Percentiles rank a stretch among this genome's conserved stretches.
Conservation (phyloP, 2,888 invertebrate genomes). For the Hirtodrosophila histrioides region DNA sequence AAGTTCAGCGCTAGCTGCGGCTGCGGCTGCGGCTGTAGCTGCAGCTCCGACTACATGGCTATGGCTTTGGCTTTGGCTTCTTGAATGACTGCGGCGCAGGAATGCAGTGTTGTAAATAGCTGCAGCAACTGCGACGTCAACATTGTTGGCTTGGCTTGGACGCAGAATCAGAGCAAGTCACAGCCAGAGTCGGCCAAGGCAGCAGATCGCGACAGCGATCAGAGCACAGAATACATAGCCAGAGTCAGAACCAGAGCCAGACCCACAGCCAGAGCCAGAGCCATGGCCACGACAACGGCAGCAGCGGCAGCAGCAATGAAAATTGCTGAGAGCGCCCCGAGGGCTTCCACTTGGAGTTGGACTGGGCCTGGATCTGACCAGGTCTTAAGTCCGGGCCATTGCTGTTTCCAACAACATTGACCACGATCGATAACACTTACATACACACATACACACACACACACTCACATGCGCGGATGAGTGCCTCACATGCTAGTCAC, state of each 20-base stretch:
- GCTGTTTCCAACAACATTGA: conserved; percentile 64
- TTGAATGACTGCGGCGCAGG: conserved; percentile 74
- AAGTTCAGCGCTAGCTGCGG: conserved; percentile 59
- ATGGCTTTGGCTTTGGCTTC: conserved; percentile 51
- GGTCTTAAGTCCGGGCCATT: conserved; percentile 55
- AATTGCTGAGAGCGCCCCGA: conserved; percentile 83
- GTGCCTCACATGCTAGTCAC: conserved; percentile 37
- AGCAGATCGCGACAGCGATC: conserved; percentile 75
- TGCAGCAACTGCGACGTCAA: conserved; percentile 54
- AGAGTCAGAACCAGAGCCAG: conserved; percentile 15
- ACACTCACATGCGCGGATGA: conserved; percentile 1
- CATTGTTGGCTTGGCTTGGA: conserved; percentile 63
- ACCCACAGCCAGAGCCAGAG: conserved; percentile 29
- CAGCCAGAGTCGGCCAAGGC: conserved; percentile 43
- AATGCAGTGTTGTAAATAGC: conserved; percentile 77
- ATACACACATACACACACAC: conserved; percentile 26
- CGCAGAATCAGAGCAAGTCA: conserved; percentile 69
- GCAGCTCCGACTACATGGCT: conserved; percentile 19
- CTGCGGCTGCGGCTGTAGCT: conserved; percentile 20
- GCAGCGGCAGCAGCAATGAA: conserved; percentile 62
- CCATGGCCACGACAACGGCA: conserved; percentile 41
- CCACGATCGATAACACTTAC: conserved; percentile 74
- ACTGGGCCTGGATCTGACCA: conserved; percentile 60
- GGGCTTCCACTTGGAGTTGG: conserved; percentile 72
- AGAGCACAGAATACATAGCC: conserved; percentile 22